These are phyloP conservation scores for Mechanitis mazaeus DNA, from an alignment of 2,888 invertebrate genomes.

Conservation along the genomic window DNA sequence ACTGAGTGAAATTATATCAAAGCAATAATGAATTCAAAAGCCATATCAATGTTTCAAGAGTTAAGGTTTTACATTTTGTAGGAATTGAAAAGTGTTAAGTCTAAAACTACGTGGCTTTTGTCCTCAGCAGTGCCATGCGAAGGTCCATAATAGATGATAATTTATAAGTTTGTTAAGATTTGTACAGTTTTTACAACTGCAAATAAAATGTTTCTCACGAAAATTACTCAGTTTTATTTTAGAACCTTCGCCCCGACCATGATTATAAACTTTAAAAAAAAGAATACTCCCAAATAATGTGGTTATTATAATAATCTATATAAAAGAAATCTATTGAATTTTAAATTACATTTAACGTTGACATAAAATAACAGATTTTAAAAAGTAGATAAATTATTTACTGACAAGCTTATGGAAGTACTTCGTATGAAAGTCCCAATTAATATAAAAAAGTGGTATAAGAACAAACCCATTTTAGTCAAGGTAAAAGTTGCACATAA, in stretches of 20 bases:
- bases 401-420: too few species aligned
- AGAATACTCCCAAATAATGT: too few species aligned
- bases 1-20: slow-evolving; percentile 27
- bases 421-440: too few species aligned
- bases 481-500: neutral
- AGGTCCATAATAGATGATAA: slow-evolving; percentile 74
- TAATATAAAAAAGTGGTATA: too few species aligned
- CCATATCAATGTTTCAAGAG: slow-evolving; percentile 27
- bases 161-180: slow-evolving; percentile 77
- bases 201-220: slow-evolving; percentile 75
- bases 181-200: slow-evolving; percentile 78
- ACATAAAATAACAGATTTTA: too few species aligned
- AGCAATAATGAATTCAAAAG: slow-evolving; percentile 32
- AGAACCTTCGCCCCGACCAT: neutral
- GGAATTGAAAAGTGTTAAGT: slow-evolving; percentile 33
- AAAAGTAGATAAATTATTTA: too few species aligned
- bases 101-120: slow-evolving; percentile 37
- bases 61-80: slow-evolving; percentile 46
- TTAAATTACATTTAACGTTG: too few species aligned
- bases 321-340: too few species aligned
- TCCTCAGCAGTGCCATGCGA: slow-evolving; percentile 71
- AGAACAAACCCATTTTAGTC: neutral
- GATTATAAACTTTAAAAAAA: neutral
- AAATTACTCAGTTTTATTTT: slow-evolving; percentile 40
- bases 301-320: too few species aligned